A percentile compares a stretch with the other conserved stretches of the same genome.
Conservation (phyloP, 2,888 invertebrate species). For the Chrysolina americana region DNA sequence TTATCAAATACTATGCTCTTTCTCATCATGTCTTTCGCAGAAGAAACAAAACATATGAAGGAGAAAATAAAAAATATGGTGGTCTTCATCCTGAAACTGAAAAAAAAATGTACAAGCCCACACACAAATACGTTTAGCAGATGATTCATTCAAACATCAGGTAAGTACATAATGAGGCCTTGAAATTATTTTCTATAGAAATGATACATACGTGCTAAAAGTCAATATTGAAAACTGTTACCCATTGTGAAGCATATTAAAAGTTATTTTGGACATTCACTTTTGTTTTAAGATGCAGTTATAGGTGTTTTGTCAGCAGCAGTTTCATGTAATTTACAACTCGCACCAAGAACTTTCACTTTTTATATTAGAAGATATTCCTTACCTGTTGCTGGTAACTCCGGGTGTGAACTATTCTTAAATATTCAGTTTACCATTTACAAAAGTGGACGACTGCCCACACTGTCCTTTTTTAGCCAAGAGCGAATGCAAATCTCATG, state of each 20-base stretch:
- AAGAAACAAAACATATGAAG: slow-evolving; percentile 36
- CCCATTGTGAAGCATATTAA: neutral
- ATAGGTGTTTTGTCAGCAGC: too few relatives aligned
- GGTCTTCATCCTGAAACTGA: slow-evolving; percentile 18
- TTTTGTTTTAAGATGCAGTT: neutral
- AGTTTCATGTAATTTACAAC: neutral
- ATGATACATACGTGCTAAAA: too few relatives aligned
- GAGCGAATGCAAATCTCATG: slow-evolving; percentile 9
- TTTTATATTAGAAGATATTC: neutral
- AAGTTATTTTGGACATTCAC: neutral
- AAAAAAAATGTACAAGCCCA: neutral
- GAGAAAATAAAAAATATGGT: slow-evolving; percentile 34
- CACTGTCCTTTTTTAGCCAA: slow-evolving; percentile 13
- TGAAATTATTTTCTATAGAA: neutral
- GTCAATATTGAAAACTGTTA: neutral
- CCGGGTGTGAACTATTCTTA: slow-evolving; percentile 1
- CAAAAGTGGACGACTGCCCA: slow-evolving; percentile 19
- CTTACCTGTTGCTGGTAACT: slow-evolving; percentile 22
- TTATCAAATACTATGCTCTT: slow-evolving; percentile 86
- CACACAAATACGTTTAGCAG: neutral
- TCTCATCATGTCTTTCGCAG: slow-evolving; percentile 80
- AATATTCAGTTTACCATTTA: slow-evolving; percentile 18
- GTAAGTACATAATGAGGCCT: neutral
- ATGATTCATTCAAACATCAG: slow-evolving; percentile 2
- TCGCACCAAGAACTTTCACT: slow-evolving; percentile 10